Percentiles rank a stretch among this genome's conserved stretches.
phyloP scores from a whole-genome alignment of 2,113 vertebrate species.

The Rhizomys pruinosus region DNA sequence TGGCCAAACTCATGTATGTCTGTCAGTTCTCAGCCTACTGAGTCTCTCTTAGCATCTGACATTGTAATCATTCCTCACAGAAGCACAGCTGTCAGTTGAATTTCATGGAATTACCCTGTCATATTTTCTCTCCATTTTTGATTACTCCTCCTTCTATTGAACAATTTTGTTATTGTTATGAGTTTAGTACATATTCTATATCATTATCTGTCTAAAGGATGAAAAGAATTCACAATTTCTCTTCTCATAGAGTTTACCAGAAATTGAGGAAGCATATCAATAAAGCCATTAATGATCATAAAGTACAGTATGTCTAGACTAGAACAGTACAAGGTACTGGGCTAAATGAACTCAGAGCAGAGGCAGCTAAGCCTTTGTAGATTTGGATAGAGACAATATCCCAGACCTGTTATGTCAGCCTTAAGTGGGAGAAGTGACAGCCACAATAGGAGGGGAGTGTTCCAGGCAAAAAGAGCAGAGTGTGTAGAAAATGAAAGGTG shows the following conservation, averaged over 20 bases:
- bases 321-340: neutral
- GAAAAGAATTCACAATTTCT: neutral
- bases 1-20: neutral
- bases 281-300: neutral
- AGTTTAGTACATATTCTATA: neutral
- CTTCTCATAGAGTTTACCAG: neutral
- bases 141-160: neutral
- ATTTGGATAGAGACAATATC: neutral
- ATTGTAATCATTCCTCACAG: neutral
- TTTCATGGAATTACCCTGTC: neutral
- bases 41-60: neutral
- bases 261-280: neutral
- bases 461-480: neutral
- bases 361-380: neutral
- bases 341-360: neutral
- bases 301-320: neutral
- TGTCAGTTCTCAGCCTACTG: neutral
- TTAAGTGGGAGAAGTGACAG: too few species aligned
- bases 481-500: neutral
- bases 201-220: neutral
- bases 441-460: neutral
- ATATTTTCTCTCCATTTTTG: slow-evolving; percentile 7
- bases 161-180: neutral
- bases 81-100: neutral
- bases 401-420: neutral